Evolutionary conservation across 2,888 invertebrate species (phyloP).

Genomic region (Limenitis arthemis): DNA sequence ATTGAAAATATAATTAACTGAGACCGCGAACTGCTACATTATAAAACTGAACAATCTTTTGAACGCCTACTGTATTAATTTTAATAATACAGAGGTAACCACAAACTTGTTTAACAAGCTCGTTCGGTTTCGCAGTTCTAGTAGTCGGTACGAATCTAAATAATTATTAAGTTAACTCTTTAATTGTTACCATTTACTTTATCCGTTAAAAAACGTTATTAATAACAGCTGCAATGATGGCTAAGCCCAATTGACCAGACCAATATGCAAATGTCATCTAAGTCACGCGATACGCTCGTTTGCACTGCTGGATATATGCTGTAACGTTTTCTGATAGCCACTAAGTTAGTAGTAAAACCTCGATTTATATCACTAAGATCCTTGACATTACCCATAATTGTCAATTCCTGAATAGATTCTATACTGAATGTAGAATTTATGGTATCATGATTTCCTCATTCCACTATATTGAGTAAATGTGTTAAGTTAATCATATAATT

Average conservation of each 20-base stretch:
- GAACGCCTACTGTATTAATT: slow-evolving; percentile 44
- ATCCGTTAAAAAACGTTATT: background rate
- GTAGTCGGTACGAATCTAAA: slow-evolving; percentile 1
- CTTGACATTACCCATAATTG: slow-evolving; percentile 9
- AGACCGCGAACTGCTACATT: slow-evolving; percentile 49
- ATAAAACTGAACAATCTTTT: slow-evolving; percentile 52
- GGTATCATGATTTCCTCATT: background rate
- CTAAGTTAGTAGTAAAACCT: slow-evolving; percentile 2
- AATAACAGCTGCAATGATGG: slow-evolving; percentile 1
- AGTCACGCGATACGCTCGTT: slow-evolving; percentile 38
- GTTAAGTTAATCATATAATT: background rate
- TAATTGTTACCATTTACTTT: slow-evolving; percentile 1
- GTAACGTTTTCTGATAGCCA: background rate
- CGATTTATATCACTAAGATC: slow-evolving; percentile 2
- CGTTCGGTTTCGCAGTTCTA: background rate
- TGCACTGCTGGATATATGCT: slow-evolving; percentile 15
- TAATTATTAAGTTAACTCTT: slow-evolving; percentile 1
- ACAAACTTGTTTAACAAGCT: slow-evolving; percentile 11
- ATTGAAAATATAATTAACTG: slow-evolving; percentile 62
- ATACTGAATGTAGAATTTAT: slow-evolving; percentile 1
- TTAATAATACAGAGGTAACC: slow-evolving; percentile 21
- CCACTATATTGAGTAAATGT: background rate
- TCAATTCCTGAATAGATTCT: background rate
- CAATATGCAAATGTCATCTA: slow-evolving; percentile 47
- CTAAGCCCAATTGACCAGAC: slow-evolving; percentile 34